Evolutionary conservation across 2,888 invertebrate genomes (phyloP), one percentile per base, ranked within the genome.

Genomic region (Dicranocentrus wangi): DNA sequence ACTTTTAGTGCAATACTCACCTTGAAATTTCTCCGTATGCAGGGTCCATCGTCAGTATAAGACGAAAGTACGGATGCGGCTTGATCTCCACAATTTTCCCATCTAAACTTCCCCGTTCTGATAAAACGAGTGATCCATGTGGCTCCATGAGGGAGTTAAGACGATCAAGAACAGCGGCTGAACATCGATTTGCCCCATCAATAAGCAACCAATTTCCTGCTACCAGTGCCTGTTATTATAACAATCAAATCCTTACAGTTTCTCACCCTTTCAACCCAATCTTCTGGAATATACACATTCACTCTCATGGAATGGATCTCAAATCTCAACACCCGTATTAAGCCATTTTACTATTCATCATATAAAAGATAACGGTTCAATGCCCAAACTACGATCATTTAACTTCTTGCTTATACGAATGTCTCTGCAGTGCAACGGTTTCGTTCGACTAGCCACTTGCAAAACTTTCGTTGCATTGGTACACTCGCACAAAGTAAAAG

Each of bases 71-170:
- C 10, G 92, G 91, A 88, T 99, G 97, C 1, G 98, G 97, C 87
- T 89, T 91, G 21, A 98, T 93, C 70, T 92, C 91, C 71, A 93
- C 91, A 68, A 95, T 90, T 82, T 93, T 91, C 61, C 94, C 94
- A 71, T 93, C 91, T 10, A 91, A 89, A 80, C 91, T 91, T 2
- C 99, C 98, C 87, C 97, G 92, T 90, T 99, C 99, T 1, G 96
- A 95, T 78, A 99, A 92, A 72, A 93, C 93, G 3, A 99, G 90
- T 0, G 93, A 93, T 0, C 99, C 99, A 85, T 94, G 93, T 0
- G 96, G 95, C 90, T 99, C 99, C 87, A 99, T 91, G 8, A 99
- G 91, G 0, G 95, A 95, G 90, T 99, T 99, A 17, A 99, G 90
- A 85, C 99, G 93, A 89, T 99, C 99, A 86, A 99, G 90, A 10